A percentile compares a stretch with the other conserved stretches of the same genome.
Evolutionary conservation across 2,888 invertebrate genomes (phyloP).

Genomic region (Chorisops tibialis): DNA sequence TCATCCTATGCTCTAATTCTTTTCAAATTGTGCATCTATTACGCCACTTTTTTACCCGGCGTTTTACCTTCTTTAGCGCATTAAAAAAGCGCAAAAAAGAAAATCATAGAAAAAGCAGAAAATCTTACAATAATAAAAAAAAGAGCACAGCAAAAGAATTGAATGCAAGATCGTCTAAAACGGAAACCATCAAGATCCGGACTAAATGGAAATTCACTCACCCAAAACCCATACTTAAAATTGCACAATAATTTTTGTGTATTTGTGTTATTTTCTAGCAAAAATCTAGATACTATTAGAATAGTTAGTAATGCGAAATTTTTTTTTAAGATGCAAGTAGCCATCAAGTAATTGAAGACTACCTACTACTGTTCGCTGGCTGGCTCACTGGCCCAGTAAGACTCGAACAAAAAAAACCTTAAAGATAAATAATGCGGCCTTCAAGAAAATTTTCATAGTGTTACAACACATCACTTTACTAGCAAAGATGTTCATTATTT

Average conservation of each 20-base stretch:
- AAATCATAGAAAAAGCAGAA: background rate
- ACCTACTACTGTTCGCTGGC: too few relatives aligned
- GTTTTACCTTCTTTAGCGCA: background rate
- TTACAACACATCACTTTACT: background rate
- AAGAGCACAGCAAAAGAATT: background rate
- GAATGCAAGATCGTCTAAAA: background rate
- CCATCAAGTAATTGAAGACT: too few relatives aligned
- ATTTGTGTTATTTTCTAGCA: background rate
- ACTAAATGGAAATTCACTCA: conserved; percentile 17
- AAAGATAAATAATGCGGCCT: too few relatives aligned
- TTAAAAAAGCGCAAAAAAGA: background rate
- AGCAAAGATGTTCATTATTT: conserved; percentile 4
- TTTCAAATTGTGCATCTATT: background rate
- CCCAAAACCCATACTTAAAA: conserved; percentile 17
- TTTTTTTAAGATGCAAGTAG: too few relatives aligned
- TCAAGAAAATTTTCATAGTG: too few relatives aligned
- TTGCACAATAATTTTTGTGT: conserved; percentile 11
- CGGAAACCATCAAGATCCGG: conserved; percentile 21
- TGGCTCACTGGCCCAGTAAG: too few relatives aligned
- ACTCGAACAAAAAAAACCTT: too few relatives aligned
- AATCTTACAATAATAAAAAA: background rate
- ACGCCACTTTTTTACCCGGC: background rate
- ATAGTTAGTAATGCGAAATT: too few relatives aligned
- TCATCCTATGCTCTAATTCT: conserved; percentile 11
- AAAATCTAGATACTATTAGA: too few relatives aligned